Evolutionary conservation across 2,113 vertebrate species (phyloP).

Genomic region (Tonatia bakeri): DNA sequence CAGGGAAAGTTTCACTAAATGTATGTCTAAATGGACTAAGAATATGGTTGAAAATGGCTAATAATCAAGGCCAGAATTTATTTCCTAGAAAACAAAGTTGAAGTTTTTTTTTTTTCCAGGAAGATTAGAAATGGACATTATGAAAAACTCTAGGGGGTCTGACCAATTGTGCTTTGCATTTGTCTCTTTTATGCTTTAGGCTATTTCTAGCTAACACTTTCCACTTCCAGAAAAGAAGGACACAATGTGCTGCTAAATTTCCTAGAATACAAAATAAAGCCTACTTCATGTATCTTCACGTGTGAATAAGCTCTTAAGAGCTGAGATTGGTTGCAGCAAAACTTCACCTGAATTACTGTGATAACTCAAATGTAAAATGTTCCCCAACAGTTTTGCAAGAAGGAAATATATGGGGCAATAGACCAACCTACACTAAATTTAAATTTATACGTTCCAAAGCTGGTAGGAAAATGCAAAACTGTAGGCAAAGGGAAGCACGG

Average conservation of each 20-base stretch:
- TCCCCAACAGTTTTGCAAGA: background rate
- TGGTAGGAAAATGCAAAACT: slow-evolving; percentile 23
- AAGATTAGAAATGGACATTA: slow-evolving; percentile 13
- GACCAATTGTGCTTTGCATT: slow-evolving; percentile 38
- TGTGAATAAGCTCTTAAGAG: slow-evolving; percentile 45
- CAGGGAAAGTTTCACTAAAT: background rate
- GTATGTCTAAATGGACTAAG: background rate
- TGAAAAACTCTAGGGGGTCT: slow-evolving; percentile 10
- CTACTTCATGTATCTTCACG: slow-evolving; percentile 39
- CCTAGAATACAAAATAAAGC: slow-evolving; percentile 50
- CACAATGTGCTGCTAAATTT: slow-evolving; percentile 31
- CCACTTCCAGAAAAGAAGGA: slow-evolving; percentile 32
- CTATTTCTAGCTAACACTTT: slow-evolving; percentile 38
- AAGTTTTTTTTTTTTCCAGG: background rate
- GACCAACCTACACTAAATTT: slow-evolving; percentile 21
- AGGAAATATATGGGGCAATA: slow-evolving; percentile 32
- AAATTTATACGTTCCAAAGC: background rate
- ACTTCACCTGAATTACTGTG: slow-evolving; percentile 36
- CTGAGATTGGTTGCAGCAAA: slow-evolving; percentile 14
- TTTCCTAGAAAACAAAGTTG: background rate
- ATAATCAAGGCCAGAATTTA: background rate
- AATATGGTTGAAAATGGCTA: background rate
- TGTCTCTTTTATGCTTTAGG: slow-evolving; percentile 30
- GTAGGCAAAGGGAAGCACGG: background rate
- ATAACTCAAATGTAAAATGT: slow-evolving; percentile 55